Base-by-base conservation (phyloP, 2,888 invertebrate species). In the Yponomeuta malinellus region DNA sequence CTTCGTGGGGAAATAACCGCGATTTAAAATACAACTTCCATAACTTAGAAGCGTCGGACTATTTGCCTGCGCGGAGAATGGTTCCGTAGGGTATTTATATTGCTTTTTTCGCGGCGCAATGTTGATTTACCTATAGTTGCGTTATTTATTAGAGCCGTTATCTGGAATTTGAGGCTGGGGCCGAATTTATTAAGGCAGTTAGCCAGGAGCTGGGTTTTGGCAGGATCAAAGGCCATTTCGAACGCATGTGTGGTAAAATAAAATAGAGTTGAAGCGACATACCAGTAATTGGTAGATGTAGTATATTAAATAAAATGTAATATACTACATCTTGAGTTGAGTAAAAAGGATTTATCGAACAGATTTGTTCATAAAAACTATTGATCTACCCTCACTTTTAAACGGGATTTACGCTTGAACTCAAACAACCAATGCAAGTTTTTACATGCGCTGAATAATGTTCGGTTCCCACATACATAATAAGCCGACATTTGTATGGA, bases 1-100 rank as follows among this genome's bases (percentile, higher is more conserved):
- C 29, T 68, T 31, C 52, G 68, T 15, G 15, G 68, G 43, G 48
- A 68, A 68, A 68, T 68, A 68, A 68, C 52, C 68, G 10, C 48
- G 68, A 52, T 68, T 68, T 68, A 52, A 67, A 68, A 67, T 67
- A 52, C 52, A 68, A 68, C 59, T 31, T 52, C 52, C 68, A 68
- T 68, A 68, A 68, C 48, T 68, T 23, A 48, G 48, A 23, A 43
- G 43, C 23, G 43, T 43, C 68, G n/a, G 48, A 10, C 68, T 23
- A 5, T 59, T 59, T 59, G 52, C 52, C 6, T 52, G 0, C 2
- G 52, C 12, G 52, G 10, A 4, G 52, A 15, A 15, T 59, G 52
- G 52, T 59, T 59, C 52, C 52, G 52, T 5, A 59, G 52, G 15
- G 12, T 52, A 10, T 52, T 59, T 59, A 4, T 15, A 59, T 0